A percentile compares a stretch with the other conserved stretches of the same genome.
Evolutionary conservation across 2,888 invertebrate species (phyloP).

Genomic region (Agriopis marginaria): DNA sequence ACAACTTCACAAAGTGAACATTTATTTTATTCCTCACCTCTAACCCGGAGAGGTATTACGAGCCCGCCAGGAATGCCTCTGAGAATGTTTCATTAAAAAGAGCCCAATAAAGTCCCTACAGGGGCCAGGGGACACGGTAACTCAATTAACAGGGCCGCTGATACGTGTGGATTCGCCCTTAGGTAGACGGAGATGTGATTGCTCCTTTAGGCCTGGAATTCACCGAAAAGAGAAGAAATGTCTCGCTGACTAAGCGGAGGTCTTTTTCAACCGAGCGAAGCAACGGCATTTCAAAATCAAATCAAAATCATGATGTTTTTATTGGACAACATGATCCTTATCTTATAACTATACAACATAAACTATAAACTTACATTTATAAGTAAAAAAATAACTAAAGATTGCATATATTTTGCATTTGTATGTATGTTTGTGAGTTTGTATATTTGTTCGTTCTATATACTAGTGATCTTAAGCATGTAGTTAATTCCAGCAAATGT

Average conservation of each 20-base stretch:
- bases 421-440: too few relatives aligned
- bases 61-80: constrained; percentile 23
- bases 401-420: too few relatives aligned
- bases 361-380: too few relatives aligned
- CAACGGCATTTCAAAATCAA: too few relatives aligned
- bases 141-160: constrained; percentile 34
- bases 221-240: not conserved
- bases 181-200: constrained; percentile 23
- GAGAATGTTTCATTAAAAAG: constrained; percentile 35
- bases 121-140: constrained; percentile 34
- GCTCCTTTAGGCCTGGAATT: constrained; percentile 3
- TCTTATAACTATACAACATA: too few relatives aligned
- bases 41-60: constrained; percentile 3
- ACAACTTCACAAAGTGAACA: constrained; percentile 7
- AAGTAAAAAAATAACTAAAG: too few relatives aligned
- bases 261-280: not conserved
- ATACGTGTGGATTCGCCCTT: constrained; percentile 34
- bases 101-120: constrained; percentile 27
- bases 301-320: too few relatives aligned
- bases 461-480: too few relatives aligned
- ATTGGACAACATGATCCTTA: too few relatives aligned
- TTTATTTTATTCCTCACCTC: constrained; percentile 19
- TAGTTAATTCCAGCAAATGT: too few relatives aligned
- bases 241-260: not conserved
- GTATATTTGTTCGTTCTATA: too few relatives aligned